These are phyloP conservation scores for Tetragonula clypearis DNA, from an alignment of 1,140 invertebrate species.

Conservation along the genomic window DNA sequence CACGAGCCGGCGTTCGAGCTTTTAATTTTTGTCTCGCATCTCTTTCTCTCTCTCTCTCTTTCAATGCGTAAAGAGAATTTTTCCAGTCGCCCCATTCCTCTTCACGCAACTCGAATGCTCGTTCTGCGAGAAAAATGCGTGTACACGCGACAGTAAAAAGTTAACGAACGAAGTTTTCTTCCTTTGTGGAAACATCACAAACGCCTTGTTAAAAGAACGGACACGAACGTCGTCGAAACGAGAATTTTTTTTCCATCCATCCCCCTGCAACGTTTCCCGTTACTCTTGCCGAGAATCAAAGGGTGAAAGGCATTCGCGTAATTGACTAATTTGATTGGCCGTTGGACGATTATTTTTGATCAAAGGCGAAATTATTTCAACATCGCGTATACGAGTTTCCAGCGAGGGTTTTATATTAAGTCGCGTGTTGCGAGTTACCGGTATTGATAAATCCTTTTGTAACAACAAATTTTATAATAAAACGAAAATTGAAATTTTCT, in stretches of 20 bases:
- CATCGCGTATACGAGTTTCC: background rate
- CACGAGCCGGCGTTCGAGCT: background rate
- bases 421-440: background rate
- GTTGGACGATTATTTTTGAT: background rate
- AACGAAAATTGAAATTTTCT: background rate
- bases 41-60: too few species aligned
- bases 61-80: background rate
- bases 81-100: background rate
- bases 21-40: background rate
- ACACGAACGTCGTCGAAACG: background rate
- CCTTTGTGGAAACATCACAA: too few species aligned
- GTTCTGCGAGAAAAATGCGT: background rate
- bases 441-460: background rate
- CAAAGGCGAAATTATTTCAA: background rate
- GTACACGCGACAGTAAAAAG: background rate
- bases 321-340: background rate
- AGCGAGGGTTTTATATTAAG: too few species aligned
- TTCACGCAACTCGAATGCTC: background rate
- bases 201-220: background rate
- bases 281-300: background rate
- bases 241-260: background rate
- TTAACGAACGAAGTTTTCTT: conserved; percentile 8
- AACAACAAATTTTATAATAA: background rate
- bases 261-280: background rate
- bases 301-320: background rate